Percentiles rank a stretch among this genome's conserved stretches.
phyloP scores from a whole-genome alignment of 2,113 vertebrate genomes.

The Isichthys henryi region DNA sequence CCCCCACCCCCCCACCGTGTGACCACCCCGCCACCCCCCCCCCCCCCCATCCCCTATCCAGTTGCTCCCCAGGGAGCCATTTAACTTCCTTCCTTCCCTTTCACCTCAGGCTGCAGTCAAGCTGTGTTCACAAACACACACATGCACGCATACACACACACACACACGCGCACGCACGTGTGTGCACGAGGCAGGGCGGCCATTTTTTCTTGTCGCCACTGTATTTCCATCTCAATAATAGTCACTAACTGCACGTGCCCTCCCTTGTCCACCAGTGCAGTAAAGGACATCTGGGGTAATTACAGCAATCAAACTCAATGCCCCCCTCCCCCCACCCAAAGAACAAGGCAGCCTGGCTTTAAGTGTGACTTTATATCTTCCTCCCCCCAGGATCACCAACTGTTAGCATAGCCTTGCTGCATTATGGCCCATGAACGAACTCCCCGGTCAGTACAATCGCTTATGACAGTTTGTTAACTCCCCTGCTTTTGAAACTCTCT shows the following conservation, averaged over 20 bases:
- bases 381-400: not conserved
- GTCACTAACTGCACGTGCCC: not conserved
- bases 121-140: constrained; percentile 10
- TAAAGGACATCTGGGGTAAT: not conserved
- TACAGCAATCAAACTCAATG: not conserved
- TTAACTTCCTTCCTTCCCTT: constrained; percentile 15
- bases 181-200: not conserved
- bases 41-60: not conserved
- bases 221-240: not conserved
- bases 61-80: not conserved
- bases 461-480: not conserved
- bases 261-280: not conserved
- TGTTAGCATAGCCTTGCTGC: not conserved
- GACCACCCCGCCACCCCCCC: no score
- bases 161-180: constrained; percentile 5
- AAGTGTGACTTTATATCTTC: not conserved
- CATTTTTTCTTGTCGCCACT: not conserved
- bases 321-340: not conserved
- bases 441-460: not conserved
- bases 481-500: not conserved
- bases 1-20: no score
- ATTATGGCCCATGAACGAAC: not conserved
- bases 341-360: not conserved
- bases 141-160: not conserved
- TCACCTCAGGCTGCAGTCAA: constrained; percentile 6